Evolutionary conservation across 2,888 invertebrate genomes (phyloP).

Genomic region (Drosophila mimetica): DNA sequence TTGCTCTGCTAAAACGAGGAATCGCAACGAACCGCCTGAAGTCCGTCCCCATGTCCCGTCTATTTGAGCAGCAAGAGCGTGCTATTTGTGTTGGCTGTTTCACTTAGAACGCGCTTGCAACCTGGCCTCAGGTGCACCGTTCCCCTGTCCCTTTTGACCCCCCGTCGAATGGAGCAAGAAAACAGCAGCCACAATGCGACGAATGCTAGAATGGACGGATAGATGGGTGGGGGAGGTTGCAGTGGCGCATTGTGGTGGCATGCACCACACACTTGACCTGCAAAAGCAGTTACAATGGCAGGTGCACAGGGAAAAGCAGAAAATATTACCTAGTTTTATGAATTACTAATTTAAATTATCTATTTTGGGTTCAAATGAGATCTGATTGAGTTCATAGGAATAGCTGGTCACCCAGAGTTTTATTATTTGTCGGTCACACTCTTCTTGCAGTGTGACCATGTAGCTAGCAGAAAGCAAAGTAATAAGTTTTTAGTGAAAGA

Average conservation of each 20-base stretch:
- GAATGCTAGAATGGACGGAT: conserved; percentile 1
- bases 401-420: background rate
- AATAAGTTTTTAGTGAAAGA: too few relatives aligned
- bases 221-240: conserved; percentile 14
- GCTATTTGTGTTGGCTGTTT: conserved; percentile 75
- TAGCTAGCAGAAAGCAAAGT: too few relatives aligned
- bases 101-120: conserved; percentile 68
- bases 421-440: too few relatives aligned
- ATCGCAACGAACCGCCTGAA: conserved; percentile 7
- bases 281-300: conserved; percentile 57
- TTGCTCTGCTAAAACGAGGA: conserved; percentile 50
- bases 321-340: too few relatives aligned
- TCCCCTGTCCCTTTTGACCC: background rate
- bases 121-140: conserved; percentile 60
- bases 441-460: too few relatives aligned
- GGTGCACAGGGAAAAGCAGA: conserved; percentile 16
- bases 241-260: conserved; percentile 60
- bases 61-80: conserved; percentile 54
- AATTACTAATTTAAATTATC: too few relatives aligned
- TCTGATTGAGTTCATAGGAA: too few relatives aligned
- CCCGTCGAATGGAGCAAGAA: conserved; percentile 7
- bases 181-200: conserved; percentile 29
- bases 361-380: background rate
- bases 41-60: conserved; percentile 15
- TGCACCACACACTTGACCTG: conserved; percentile 66